A percentile compares a stretch with the other conserved stretches of the same genome.
phyloP scores from a whole-genome alignment of 1,140 invertebrate species.

The Metopolophium dirhodum region DNA sequence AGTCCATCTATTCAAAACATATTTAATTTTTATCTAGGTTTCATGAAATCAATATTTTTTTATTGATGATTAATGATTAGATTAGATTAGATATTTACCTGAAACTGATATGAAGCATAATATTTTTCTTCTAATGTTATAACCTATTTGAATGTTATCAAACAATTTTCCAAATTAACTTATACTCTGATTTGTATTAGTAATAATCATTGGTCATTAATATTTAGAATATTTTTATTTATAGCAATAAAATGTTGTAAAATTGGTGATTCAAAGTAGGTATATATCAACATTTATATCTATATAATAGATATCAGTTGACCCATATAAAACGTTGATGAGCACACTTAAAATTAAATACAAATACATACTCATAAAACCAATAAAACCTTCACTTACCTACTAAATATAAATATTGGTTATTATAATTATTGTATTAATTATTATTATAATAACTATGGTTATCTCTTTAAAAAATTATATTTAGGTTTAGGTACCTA shows the following conservation, averaged over 20 bases:
- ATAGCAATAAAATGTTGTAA: not conserved
- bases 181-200: not conserved
- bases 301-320: not conserved
- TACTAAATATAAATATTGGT: not conserved
- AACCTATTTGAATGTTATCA: not conserved
- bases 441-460: not conserved
- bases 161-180: not conserved
- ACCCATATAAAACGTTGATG: not conserved
- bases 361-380: not conserved
- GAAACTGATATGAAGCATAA: not conserved
- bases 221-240: not conserved
- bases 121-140: not conserved
- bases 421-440: slow-evolving; percentile 9
- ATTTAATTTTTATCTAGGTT: not conserved
- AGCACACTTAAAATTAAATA: not conserved
- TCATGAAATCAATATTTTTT: not conserved
- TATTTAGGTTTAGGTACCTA: not conserved
- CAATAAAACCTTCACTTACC: not conserved
- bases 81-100: not conserved
- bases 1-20: not conserved
- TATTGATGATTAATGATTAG: not conserved
- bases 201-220: not conserved
- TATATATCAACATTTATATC: not conserved
- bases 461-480: not conserved
- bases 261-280: not conserved